Conservation (phyloP, 2,797 vertebrate genomes). For the Semotilus atromaculatus region DNA sequence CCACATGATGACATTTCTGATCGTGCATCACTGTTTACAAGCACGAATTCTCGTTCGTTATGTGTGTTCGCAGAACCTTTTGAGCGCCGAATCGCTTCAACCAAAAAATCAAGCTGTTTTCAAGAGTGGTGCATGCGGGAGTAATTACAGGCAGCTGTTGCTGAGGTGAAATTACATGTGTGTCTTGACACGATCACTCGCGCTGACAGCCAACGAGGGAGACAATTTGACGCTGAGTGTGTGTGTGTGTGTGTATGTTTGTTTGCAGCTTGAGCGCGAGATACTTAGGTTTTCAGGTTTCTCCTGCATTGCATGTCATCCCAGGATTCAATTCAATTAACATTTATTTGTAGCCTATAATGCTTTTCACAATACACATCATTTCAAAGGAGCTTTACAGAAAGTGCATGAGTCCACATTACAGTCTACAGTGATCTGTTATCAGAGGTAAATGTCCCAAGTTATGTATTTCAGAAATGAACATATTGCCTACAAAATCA, state of each 20-base stretch:
- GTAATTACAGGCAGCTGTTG: constrained; percentile 54
- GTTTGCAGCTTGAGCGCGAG: constrained; percentile 26
- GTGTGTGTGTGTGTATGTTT: not conserved
- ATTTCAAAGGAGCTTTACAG: too few species aligned
- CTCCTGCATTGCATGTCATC: not conserved
- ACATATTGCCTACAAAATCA: too few species aligned
- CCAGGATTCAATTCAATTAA: not conserved
- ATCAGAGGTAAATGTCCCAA: too few species aligned
- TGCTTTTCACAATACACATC: too few species aligned
- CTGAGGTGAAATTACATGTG: constrained; percentile 51
- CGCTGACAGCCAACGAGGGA: constrained; percentile 20
- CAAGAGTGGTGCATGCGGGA: constrained; percentile 22
- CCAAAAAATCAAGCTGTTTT: constrained; percentile 11
- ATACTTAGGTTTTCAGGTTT: not conserved
- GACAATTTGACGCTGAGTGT: constrained; percentile 26
- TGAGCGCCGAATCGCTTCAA: not conserved
- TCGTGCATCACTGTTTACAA: not conserved
- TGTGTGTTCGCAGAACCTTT: not conserved
- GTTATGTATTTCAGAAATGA: too few species aligned
- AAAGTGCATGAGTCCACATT: too few species aligned
- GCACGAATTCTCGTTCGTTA: not conserved
- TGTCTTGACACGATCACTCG: constrained; percentile 23
- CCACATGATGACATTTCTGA: not conserved
- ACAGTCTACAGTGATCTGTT: too few species aligned
- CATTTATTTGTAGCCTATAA: too few species aligned